Evolutionary conservation across 2,113 vertebrate species (phyloP).

Genomic region (Oplegnathus fasciatus): DNA sequence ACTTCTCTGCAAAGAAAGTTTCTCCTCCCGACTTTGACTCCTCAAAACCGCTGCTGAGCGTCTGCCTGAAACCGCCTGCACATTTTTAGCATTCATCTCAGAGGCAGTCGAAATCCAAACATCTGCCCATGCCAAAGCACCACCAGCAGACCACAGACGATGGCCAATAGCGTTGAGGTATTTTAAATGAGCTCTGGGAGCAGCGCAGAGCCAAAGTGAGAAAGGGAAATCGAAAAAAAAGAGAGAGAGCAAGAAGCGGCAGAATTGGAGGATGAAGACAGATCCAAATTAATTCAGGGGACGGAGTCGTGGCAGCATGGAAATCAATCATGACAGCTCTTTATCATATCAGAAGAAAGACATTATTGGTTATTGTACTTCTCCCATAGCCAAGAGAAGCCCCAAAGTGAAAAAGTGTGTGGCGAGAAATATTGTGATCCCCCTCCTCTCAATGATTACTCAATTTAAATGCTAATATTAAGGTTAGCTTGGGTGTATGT

Average conservation of each 20-base stretch:
- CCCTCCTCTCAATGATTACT: conserved; percentile 10
- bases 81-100: conserved; percentile 60
- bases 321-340: conserved; percentile 72
- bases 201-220: not conserved
- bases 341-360: conserved; percentile 63
- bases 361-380: conserved; percentile 51
- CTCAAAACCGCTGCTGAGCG: conserved; percentile 21
- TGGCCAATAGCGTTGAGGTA: conserved; percentile 50
- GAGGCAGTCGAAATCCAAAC: conserved; percentile 51
- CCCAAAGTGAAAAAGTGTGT: conserved; percentile 37
- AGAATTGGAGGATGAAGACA: conserved; percentile 30
- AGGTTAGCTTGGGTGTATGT: conserved; percentile 40
- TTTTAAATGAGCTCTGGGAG: conserved; percentile 46
- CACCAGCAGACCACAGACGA: conserved; percentile 46
- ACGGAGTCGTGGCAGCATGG: conserved; percentile 35
- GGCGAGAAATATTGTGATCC: conserved; percentile 35
- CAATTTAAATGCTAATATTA: conserved; percentile 76
- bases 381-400: conserved; percentile 35
- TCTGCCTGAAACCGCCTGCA: conserved; percentile 29
- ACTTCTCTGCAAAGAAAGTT: conserved; percentile 39
- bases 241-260: not conserved
- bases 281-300: conserved; percentile 56
- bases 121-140: conserved; percentile 57
- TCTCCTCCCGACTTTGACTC: conserved; percentile 5
- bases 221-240: not conserved